Conservation (phyloP, 1,140 invertebrate genomes). For the Ganaspis sp. region DNA sequence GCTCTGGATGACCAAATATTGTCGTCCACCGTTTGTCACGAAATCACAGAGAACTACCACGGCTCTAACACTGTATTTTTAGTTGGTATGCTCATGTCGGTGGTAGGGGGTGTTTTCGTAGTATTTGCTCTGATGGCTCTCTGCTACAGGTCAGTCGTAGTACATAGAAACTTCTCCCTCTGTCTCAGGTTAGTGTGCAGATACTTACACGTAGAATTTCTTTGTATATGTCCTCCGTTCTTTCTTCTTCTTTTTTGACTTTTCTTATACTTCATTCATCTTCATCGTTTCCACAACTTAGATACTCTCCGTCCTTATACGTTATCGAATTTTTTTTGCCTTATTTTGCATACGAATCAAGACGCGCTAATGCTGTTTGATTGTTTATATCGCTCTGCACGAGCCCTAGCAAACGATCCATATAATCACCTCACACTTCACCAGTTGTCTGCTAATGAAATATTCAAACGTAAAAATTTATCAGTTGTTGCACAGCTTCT, state of each 20-base stretch:
- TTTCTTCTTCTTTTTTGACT: conserved; percentile 52
- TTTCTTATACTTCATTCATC: conserved; percentile 44
- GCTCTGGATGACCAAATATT: conserved; percentile 43
- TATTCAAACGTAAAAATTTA: too few relatives aligned
- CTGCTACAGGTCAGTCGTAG: conserved; percentile 99
- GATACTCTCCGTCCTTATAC: conserved; percentile 30
- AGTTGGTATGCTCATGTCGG: conserved; percentile 97
- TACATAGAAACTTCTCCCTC: conserved; percentile 98
- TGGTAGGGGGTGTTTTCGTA: conserved; percentile 98
- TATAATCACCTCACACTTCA: neutral
- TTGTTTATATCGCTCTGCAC: conserved; percentile 8
- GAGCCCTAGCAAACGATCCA: conserved; percentile 1
- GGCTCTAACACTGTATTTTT: conserved; percentile 96
- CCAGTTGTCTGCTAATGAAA: neutral
- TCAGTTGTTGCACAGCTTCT: too few relatives aligned
- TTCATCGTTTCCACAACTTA: conserved; percentile 29
- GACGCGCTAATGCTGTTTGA: conserved; percentile 13
- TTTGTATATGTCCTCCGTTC: conserved; percentile 68
- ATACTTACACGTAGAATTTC: conserved; percentile 81
- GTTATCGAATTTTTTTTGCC: conserved; percentile 2
- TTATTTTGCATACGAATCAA: conserved; percentile 13
- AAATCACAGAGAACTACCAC: conserved; percentile 90
- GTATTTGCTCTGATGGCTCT: conserved; percentile 98
- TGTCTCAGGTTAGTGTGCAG: conserved; percentile 96
- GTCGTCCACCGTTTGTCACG: conserved; percentile 44